A percentile compares a stretch with the other conserved stretches of the same genome.
Evolutionary conservation across 2,888 invertebrate genomes (phyloP).

Genomic region (Sesia apiformis): DNA sequence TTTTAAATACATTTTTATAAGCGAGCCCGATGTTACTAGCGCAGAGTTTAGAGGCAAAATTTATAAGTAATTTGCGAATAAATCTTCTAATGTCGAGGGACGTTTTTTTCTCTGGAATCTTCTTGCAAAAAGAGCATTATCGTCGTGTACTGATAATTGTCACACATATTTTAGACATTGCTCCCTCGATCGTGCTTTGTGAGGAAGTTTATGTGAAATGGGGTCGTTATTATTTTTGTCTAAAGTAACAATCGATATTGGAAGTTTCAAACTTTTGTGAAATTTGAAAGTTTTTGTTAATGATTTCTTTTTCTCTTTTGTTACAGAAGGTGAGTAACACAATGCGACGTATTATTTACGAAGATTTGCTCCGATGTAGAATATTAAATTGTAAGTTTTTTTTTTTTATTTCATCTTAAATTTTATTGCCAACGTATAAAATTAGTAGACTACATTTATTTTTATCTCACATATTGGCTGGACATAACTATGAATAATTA

Average conservation of each 20-base stretch:
- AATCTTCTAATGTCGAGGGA: slow-evolving; percentile 61
- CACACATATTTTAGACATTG: slow-evolving; percentile 70
- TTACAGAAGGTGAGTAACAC: slow-evolving; percentile 66
- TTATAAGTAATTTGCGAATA: slow-evolving; percentile 74
- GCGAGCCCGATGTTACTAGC: slow-evolving; percentile 50
- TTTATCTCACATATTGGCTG: no score
- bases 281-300: neutral
- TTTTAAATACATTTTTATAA: slow-evolving; percentile 75
- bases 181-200: slow-evolving; percentile 28
- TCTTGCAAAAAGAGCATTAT: slow-evolving; percentile 66
- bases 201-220: slow-evolving; percentile 24
- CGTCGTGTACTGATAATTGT: slow-evolving; percentile 74
- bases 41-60: slow-evolving; percentile 38
- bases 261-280: neutral
- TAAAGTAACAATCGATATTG: neutral
- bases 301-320: slow-evolving; percentile 31
- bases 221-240: slow-evolving; percentile 33
- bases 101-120: slow-evolving; percentile 45
- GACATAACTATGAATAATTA: no score
- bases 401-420: no score
- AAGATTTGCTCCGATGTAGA: neutral
- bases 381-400: neutral
- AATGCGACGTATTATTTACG: neutral
- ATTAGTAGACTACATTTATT: no score
- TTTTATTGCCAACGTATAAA: no score